These are phyloP conservation scores for Girardinus metallicus DNA, from an alignment of 2,797 vertebrate species.

Conservation along the genomic window DNA sequence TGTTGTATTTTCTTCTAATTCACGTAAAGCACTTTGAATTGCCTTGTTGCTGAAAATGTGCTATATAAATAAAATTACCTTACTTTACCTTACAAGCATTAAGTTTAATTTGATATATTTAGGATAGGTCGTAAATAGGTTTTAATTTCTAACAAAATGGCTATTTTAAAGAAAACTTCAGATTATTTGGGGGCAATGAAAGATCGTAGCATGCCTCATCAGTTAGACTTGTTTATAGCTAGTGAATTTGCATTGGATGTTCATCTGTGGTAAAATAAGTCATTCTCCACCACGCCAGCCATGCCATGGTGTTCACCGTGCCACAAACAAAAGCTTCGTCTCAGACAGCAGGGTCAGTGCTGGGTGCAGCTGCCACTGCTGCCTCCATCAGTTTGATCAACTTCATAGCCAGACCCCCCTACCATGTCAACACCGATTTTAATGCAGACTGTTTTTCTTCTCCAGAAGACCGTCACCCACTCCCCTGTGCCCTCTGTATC, in stretches of 20 bases:
- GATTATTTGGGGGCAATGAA: background rate
- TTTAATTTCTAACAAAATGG: background rate
- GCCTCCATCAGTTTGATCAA: slow-evolving; percentile 49
- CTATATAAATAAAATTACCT: too few relatives aligned
- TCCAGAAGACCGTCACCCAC: slow-evolving; percentile 27
- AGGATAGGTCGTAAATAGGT: background rate
- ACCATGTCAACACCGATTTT: slow-evolving; percentile 64
- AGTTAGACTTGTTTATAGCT: background rate
- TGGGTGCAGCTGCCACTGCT: slow-evolving; percentile 68
- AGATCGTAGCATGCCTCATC: background rate
- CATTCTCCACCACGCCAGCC: slow-evolving; percentile 61
- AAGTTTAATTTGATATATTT: background rate
- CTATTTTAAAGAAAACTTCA: background rate
- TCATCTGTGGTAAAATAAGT: slow-evolving; percentile 27
- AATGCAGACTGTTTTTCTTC: slow-evolving; percentile 51
- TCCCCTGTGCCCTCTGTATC: slow-evolving; percentile 35
- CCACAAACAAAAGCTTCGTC: slow-evolving; percentile 59
- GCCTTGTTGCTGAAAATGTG: too few relatives aligned
- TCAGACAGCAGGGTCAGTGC: slow-evolving; percentile 54
- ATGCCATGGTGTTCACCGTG: slow-evolving; percentile 42
- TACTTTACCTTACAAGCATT: too few relatives aligned
- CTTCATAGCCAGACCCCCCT: slow-evolving; percentile 38
- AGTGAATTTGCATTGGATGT: background rate
- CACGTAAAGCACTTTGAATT: too few relatives aligned
- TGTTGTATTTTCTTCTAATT: too few relatives aligned